These are phyloP conservation scores for Maconellicoccus hirsutus DNA, from an alignment of 1,140 invertebrate genomes.

Conservation along the genomic window DNA sequence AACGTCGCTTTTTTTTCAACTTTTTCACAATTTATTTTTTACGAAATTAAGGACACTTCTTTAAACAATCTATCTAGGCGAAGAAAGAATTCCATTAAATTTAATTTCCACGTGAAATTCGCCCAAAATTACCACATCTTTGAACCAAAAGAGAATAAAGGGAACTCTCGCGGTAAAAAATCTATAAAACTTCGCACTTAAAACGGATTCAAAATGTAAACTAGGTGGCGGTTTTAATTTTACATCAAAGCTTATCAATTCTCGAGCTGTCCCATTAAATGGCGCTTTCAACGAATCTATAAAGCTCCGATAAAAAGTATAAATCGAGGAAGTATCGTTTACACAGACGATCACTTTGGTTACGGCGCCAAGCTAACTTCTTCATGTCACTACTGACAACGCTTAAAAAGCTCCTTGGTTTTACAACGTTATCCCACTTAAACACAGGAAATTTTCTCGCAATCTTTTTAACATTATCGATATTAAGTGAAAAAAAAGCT, in stretches of 20 bases:
- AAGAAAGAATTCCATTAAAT: no score
- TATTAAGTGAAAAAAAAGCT: neutral
- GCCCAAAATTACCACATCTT: neutral
- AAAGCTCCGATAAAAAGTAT: conserved; percentile 2
- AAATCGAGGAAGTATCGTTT: neutral
- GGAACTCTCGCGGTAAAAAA: neutral
- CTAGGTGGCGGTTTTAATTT: neutral
- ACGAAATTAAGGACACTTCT: no score
- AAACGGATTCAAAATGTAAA: neutral
- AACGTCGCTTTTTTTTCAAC: no score
- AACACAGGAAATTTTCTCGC: neutral
- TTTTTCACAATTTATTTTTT: no score
- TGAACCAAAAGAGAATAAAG: neutral
- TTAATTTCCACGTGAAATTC: no score
- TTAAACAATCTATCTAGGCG: no score
- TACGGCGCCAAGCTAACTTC: no score
- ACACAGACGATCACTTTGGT: neutral
- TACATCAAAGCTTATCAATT: conserved; percentile 4
- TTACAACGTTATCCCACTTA: neutral
- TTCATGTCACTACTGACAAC: neutral
- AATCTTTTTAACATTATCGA: neutral
- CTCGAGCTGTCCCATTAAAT: neutral
- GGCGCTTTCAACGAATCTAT: neutral
- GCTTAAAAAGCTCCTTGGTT: neutral
- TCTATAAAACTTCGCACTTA: neutral